phyloP scores from a whole-genome alignment of 2,113 vertebrate species.

The Solenodon paradoxus region DNA sequence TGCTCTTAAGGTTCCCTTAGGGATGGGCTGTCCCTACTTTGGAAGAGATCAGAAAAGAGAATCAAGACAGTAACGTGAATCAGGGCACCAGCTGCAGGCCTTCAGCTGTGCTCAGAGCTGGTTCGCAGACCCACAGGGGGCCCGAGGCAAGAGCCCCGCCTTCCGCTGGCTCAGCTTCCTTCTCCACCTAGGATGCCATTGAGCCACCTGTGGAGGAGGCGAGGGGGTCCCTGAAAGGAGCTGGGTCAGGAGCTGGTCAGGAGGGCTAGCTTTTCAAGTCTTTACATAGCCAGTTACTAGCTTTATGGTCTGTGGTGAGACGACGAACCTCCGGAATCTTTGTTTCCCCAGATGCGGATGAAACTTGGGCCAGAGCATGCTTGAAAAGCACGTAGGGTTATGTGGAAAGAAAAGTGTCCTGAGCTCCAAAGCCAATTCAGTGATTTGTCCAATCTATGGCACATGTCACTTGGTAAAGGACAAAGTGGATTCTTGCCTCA shows the following conservation, averaged over 20 bases:
- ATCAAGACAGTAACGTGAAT: not conserved
- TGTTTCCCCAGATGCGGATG: not conserved
- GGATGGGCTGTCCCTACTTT: not conserved
- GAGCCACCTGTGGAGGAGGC: not conserved
- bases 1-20: not conserved
- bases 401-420: not conserved
- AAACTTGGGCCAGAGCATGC: not conserved
- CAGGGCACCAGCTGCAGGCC: not conserved
- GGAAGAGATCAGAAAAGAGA: not conserved
- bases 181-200: fast-evolving
- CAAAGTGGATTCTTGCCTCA: not conserved
- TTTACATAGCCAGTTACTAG: not conserved
- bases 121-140: not conserved
- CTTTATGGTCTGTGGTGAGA: not conserved
- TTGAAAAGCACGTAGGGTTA: not conserved
- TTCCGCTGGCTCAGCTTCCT: not conserved
- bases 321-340: not conserved
- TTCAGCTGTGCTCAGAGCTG: not conserved
- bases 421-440: not conserved
- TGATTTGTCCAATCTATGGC: too few species aligned
- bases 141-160: not conserved
- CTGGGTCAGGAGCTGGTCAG: too few species aligned
- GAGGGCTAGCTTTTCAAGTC: not conserved
- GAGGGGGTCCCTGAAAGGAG: not conserved
- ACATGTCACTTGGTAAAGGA: not conserved